Evolutionary conservation across 2,797 vertebrate genomes (phyloP).

Genomic region (Buphagus erythrorhynchus): DNA sequence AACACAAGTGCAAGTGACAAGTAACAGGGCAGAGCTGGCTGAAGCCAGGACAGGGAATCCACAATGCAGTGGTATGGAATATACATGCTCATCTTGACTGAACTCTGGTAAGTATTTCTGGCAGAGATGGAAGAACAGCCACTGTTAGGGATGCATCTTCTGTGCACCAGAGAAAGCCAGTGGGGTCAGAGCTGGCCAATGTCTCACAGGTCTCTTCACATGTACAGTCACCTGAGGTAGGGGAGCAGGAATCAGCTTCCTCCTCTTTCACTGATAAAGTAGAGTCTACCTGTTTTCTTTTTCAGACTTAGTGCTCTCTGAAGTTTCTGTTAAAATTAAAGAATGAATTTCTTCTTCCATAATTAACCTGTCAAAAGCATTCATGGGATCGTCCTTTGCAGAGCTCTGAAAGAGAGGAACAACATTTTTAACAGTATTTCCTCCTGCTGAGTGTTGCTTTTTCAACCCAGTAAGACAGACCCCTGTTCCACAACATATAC

Average conservation of each 20-base stretch:
- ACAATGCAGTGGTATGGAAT: not conserved
- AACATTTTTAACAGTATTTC: not conserved
- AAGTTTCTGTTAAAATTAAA: slow-evolving; percentile 15
- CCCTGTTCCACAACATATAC: not conserved
- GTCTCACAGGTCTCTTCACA: not conserved
- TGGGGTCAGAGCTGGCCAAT: not conserved
- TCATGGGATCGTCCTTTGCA: slow-evolving; percentile 18
- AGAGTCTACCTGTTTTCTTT: not conserved
- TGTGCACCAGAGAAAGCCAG: not conserved
- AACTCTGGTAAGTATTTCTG: not conserved
- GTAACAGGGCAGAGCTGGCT: not conserved
- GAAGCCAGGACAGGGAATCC: not conserved
- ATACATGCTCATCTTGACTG: not conserved
- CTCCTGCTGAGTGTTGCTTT: accelerated
- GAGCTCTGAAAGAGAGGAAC: slow-evolving; percentile 30
- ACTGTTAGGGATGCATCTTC: not conserved
- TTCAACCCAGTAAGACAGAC: not conserved
- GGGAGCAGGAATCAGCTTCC: not conserved
- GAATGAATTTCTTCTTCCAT: slow-evolving; percentile 57
- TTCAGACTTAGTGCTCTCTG: not conserved
- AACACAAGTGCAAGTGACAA: not conserved
- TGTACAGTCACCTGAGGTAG: not conserved
- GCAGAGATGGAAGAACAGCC: not conserved
- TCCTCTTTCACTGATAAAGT: not conserved
- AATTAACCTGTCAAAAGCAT: not conserved